Evolutionary conservation across 1,140 invertebrate species (phyloP), one percentile per base, ranked within the genome.

Genomic region (Mesaphorura yosii): DNA sequence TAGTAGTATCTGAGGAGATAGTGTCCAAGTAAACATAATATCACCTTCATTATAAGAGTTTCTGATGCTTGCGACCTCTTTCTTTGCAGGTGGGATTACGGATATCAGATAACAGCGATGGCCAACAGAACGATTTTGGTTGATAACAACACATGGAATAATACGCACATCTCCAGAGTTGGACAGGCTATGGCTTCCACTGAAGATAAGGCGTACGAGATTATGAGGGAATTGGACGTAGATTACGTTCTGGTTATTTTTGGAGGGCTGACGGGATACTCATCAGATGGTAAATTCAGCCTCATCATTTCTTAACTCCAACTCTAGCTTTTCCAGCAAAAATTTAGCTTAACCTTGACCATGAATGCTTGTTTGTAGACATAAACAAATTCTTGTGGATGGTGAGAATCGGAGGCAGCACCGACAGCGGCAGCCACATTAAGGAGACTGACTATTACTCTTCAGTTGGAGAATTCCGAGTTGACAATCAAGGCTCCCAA

Each of bases 61-160:
- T n/a, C n/a, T n/a, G n/a, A n/a, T n/a, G n/a, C n/a, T n/a, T n/a
- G n/a, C n/a, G n/a, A n/a, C n/a, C n/a, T n/a, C n/a, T n/a, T n/a
- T n/a, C n/a, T n/a, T n/a, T 95, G 90, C 1, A 97, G 94, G 94
- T 98, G 94, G 94, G 94, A 98, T 81, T 98, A 98, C 72, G 94
- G 94, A 5, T 98, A 98, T 73, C 94, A 98, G 73, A 97, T 98
- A 73, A 96, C 93, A 20, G 91, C 91, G 14, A 97, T 98, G 92
- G 93, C 92, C 3, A 98, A 98, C 77, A 77, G 93, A 39, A 97
- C 93, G 3, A 93, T 96, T 60, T 74, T 98, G 62, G 93, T 98
- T n/a, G 94, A 98, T 69, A 98, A 98, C 71, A 98, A 98, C 67
- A 98, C 94, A 7, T 98, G 94, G 94, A 97, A 98, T 72, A 98